Base-by-base conservation (phyloP, 2,113 vertebrate species). In the Anarrhichthys ocellatus region DNA sequence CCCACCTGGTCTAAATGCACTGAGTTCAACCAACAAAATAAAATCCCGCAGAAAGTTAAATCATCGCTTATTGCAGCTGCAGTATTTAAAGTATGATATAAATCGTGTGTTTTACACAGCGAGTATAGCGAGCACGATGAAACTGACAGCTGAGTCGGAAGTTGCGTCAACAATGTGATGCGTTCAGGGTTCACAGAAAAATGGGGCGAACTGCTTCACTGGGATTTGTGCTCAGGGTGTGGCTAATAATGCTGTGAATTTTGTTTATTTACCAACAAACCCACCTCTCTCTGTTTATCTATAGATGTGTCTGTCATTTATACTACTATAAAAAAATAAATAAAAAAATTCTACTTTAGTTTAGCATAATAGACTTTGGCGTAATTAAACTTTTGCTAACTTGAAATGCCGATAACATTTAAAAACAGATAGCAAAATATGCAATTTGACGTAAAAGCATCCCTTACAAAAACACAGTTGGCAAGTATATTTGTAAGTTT, bases 61-160 rank as follows among this genome's bases (percentile, higher is more conserved):
- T 46, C 13, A 6, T 18, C 56, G 8, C 17, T 59, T 3, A 59
- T 29, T 8, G 1, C 7, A 50, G 29, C 9, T 0, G 1, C 0
- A 5, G 38, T 9, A 0, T n/a, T 29, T 7, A 0, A 29, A 5
- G 20, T 0, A 18, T 20, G 4, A 8, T 5, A 27, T n/a, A 17
- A 15, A n/a, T 22, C 20, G 50, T 52, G 50, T 52, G 18, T 2
- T 52, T 54, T 54, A 7, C 27, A 40, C 56, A 38, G 29, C 4
- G 1, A 9, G 5, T 6, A 32, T 0, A 4, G 61, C 72, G 36
- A 59, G 71, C 62, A 42, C 10, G 6, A 1, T 4, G 0, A 27
- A 64, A 3, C 34, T 69, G 63, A 81, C 78, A 75, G 83, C 76
- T 34, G 59, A 87, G 36, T 9, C 85, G 92, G 92, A 93, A 93